Evolutionary conservation across 1,140 invertebrate species (phyloP), one percentile per base, ranked within the genome.

Genomic region (Chrysopa pallens): DNA sequence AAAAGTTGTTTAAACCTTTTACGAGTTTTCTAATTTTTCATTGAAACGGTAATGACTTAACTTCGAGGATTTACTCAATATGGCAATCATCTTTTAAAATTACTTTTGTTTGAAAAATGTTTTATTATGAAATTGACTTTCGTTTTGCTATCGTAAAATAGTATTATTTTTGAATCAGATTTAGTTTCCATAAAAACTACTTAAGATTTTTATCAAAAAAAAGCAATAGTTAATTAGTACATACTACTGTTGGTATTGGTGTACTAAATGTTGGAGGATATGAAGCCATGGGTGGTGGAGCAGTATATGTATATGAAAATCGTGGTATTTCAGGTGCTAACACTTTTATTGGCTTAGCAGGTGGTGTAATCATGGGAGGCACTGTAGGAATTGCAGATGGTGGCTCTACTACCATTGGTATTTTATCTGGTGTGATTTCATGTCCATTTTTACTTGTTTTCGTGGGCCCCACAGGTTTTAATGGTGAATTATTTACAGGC

Each of bases 311-410:
- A 45, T 36, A 52, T 42, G 29, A 45, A 39, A 44, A 63, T 59
- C n/a, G 60, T 46, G 43, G 62, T 40, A n/a, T 47, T 46, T n/a
- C 8, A 42, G n/a, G 28, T 57, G 6, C 57, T 56, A 0, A 55
- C 51, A 11, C 60, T 60, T 0, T 51, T 40, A 42, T 63, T 66
- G 0, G 51, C n/a, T 33, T 36, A 1, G 66, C 64, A 1, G 58
- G 52, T 14, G 64, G 62, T 50, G 63, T 64, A 29, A 65, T 43
- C 0, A 62, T 59, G 12, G 52, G 50, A 29, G 45, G 49, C 6
- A 52, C 45, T 8, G 45, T 29, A 8, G 47, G 36, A 40, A 46
- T 9, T 17, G 36, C 27, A 38, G 29, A 29, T 41, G 37, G 40
- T 8, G 31, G 46, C 14, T 14, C 15, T 28, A 28, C 11, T 45